Conservation (phyloP, 2,113 vertebrate genomes). For the Mola mola region DNA sequence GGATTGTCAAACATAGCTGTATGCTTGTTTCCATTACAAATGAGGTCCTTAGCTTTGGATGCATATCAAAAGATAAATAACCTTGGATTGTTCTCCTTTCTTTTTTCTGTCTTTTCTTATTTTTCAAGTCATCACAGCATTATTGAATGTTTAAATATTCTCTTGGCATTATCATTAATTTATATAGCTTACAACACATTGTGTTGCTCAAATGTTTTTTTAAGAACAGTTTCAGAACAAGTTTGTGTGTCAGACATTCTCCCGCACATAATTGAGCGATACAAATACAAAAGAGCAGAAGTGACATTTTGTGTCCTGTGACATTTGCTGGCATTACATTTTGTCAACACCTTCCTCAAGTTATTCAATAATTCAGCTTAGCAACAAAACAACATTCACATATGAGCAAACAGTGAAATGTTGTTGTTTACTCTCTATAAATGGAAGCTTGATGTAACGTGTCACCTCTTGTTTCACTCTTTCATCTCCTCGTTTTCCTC, state of each 20-base stretch:
- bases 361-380: conserved; percentile 17
- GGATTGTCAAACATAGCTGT: conserved; percentile 42
- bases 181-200: no score
- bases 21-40: conserved; percentile 41
- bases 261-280: conserved; percentile 3
- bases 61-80: conserved; percentile 9
- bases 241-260: conserved; percentile 1
- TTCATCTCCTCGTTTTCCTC: conserved; percentile 47
- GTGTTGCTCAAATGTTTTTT: not conserved
- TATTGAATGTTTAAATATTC: not conserved
- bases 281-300: not conserved
- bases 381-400: conserved; percentile 18
- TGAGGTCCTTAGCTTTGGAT: conserved; percentile 24
- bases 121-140: conserved; percentile 6
- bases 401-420: conserved; percentile 12
- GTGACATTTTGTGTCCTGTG: no score
- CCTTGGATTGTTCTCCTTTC: conserved; percentile 5
- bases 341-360: conserved; percentile 12
- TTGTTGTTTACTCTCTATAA: conserved; percentile 36
- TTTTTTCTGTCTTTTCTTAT: not conserved
- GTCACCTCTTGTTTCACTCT: conserved; percentile 45
- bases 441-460: conserved; percentile 45
- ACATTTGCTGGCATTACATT: conserved; percentile 18
- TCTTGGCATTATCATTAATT: not conserved
- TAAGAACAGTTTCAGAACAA: no score